These are phyloP conservation scores for Synanceia verrucosa DNA, from an alignment of 2,797 vertebrate genomes.

Conservation along the genomic window DNA sequence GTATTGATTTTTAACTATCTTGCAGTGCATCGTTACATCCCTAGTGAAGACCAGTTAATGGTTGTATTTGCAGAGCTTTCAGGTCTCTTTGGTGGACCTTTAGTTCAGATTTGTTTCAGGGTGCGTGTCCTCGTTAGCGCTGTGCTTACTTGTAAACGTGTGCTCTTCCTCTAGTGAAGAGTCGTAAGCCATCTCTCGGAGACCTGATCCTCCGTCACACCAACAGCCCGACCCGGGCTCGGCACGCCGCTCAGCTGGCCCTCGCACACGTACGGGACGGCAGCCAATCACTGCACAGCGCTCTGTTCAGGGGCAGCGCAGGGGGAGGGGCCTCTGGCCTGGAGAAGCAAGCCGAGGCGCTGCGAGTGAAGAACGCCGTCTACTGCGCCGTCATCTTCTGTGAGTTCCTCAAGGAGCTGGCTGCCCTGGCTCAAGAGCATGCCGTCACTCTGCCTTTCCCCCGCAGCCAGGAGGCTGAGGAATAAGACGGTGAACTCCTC, in stretches of 20 bases:
- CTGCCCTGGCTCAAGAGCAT: conserved; percentile 94
- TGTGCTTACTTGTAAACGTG: not conserved
- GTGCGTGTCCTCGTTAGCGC: not conserved
- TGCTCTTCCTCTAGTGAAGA: conserved; percentile 84
- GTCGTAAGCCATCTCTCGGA: conserved; percentile 92
- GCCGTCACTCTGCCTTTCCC: conserved; percentile 91
- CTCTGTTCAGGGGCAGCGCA: conserved; percentile 78
- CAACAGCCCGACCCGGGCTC: conserved; percentile 92
- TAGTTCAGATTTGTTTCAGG: not conserved
- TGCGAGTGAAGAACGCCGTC: conserved; percentile 94
- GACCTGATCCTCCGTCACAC: conserved; percentile 94
- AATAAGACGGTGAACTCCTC: conserved; percentile 62
- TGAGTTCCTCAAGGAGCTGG: conserved; percentile 97
- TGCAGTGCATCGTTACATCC: too few relatives aligned
- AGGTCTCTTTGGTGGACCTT: not conserved
- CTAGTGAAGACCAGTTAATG: not conserved
- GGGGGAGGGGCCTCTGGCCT: conserved; percentile 60
- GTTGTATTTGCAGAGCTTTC: not conserved
- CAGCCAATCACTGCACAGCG: conserved; percentile 85
- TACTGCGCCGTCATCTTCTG: conserved; percentile 96
- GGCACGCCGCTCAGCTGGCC: conserved; percentile 89
- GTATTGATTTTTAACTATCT: too few relatives aligned
- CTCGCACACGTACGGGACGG: conserved; percentile 90
- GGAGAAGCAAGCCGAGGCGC: conserved; percentile 91
- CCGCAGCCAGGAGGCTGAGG: conserved; percentile 82